Base-by-base conservation (phyloP, 2,797 vertebrate species). In the Brachymystax lenok region DNA sequence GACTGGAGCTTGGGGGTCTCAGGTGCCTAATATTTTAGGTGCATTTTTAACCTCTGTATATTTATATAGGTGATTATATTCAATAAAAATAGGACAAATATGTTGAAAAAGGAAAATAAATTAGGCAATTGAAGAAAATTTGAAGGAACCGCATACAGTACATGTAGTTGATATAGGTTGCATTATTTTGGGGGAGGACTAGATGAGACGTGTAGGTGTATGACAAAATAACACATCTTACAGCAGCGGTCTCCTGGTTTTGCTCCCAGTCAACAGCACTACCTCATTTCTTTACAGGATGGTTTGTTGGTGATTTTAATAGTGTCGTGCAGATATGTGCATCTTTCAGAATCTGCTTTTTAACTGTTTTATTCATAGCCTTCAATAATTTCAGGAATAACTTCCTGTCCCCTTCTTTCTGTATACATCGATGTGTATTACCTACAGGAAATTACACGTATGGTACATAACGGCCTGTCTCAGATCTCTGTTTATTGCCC, bases 261-360 rank as follows among this genome's bases (percentile, higher is more conserved):
- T 82, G 76, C 85, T 91, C 80, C 83, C 85, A 85, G 89, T 88
- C 90, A 93, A 93, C 91, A 88, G 82, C 90, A 89, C 94, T 95
- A 95, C 94, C 94, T 95, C 94, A 92, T 93, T 93, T 93, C 80
- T 91, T 91, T 90, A 90, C 87, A 88, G 85, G 83, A 86, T 2
- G 28, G 75, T 90, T 87, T 90, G 73, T 78, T 79, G 81, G 79
- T 88, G 84, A 78, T 86, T 91, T 86, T 72, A 78, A 81, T 87
- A 84, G 85, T 88, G 85, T 85, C 77, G 77, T 84, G 81, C 83
- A 76, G 85, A 84, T 86, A 83, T 21, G 59, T 24, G 79, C 76
- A 83, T 76, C 79, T 89, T 88, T 89, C 85, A 73, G 76, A 83
- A 68, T 73, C 74, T 74, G 77, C 76, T 83, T 88, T 90, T 86